Base-by-base conservation (phyloP, 2,113 vertebrate species). In the Murina feae region DNA sequence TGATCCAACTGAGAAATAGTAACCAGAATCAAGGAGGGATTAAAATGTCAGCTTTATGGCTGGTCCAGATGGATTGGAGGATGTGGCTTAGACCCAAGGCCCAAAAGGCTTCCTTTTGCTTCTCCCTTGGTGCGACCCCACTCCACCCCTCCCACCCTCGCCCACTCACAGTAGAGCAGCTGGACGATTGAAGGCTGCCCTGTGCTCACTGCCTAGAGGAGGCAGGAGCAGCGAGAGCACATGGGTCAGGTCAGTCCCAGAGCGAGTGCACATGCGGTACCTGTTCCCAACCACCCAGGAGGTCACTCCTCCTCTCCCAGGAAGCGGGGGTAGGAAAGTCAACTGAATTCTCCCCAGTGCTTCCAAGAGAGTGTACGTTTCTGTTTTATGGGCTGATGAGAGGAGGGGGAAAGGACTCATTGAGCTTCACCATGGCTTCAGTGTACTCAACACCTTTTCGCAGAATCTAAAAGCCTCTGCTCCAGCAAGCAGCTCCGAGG, bases 31-130 rank as follows among this genome's bases (percentile, higher is more conserved):
- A 49, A 58, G 44, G 23, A 84, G 80, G 71, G 84, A 96, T 96
- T 87, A 86, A 96, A 87, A 96, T 91, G 85, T 97, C 90, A 82
- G 92, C 95, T 97, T 96, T 96, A 63, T 71, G 86, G 79, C 60
- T 76, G 74, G 55, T 87, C 92, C 97, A 96, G 88, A 92, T 95
- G 94, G 85, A 66, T 30, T 28, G 32, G 51, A 94, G 95, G 66
- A 84, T 84, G 53, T 93, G 92, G 95, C 92, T 88, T 18, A n/a
- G 85, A 85, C 85, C 92, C 92, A 97, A 93, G 65, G 63, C 49
- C 92, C 95, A 86, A 94, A 95, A 39, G 72, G 23, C 63, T 88
- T 95, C 72, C 68, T 69, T 85, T 44, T 71, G 30, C 63, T 68
- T 68, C 88, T 79, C 63, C 72, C 79, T 86, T 69, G 71, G 76